phyloP scores from a whole-genome alignment of 2,888 invertebrate genomes.

The Eristalinus sepulchralis region DNA sequence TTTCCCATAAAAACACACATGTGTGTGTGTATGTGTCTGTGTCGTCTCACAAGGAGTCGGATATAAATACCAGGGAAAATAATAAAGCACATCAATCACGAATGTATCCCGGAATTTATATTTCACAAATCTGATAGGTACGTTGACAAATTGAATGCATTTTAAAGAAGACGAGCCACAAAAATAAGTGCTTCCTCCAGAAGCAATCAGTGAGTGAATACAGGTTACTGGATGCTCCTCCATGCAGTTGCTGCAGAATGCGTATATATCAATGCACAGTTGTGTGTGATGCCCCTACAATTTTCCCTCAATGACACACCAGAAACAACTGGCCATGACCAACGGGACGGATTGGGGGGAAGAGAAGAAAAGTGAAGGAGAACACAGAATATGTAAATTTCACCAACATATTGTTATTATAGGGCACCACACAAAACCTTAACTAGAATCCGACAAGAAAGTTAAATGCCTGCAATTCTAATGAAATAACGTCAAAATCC shows the following conservation, averaged over 20 bases:
- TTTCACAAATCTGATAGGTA: constrained; percentile 49
- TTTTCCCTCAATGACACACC: background rate
- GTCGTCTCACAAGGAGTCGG: constrained; percentile 10
- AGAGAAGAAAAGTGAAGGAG: background rate
- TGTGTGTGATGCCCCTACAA: background rate
- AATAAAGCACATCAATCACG: constrained; percentile 58
- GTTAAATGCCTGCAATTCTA: constrained; percentile 56
- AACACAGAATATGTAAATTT: constrained; percentile 36
- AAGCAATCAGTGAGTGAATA: constrained; percentile 29
- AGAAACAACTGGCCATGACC: background rate
- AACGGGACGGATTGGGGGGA: background rate
- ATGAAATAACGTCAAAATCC: constrained; percentile 61
- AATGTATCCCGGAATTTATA: constrained; percentile 52
- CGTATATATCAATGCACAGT: too few relatives aligned
- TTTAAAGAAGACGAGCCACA: constrained; percentile 28
- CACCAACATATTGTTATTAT: constrained; percentile 36
- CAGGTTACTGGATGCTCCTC: background rate
- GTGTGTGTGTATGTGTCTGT: constrained; percentile 3
- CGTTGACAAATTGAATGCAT: constrained; percentile 67
- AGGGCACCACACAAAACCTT: constrained; percentile 16
- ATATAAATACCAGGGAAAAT: constrained; percentile 23
- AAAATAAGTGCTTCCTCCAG: constrained; percentile 13
- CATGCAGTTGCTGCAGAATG: background rate
- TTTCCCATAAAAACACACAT: background rate
- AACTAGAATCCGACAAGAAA: constrained; percentile 28